Evolutionary conservation across 2,113 vertebrate genomes (phyloP), one percentile per base, ranked within the genome.

Genomic region (Rhadina sibilatrix): DNA sequence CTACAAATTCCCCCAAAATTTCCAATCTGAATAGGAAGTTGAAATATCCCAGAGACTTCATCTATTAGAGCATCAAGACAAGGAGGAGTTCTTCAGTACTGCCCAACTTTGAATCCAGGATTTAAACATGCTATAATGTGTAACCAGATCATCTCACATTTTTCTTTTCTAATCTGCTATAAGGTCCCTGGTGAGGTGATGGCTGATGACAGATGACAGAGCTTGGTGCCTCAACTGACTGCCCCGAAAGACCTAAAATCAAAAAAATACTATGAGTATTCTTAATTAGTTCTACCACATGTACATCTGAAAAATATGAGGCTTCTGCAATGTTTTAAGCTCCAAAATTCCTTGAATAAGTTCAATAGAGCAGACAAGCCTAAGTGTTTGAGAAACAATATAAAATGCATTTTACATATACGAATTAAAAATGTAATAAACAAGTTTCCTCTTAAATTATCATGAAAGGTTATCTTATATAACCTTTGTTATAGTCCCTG

Each of bases 171-270:
- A 97, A 97, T 86, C 89, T 65, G 94, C 90, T 97, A 47, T 65
- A 87, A 97, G 95, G 97, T 98, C 97, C 97, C 97, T 50, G 83
- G 94, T 96, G 97, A 98, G 97, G 97, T 94, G 96, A 98, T 90
- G 95, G 97, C 92, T 97, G 97, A 98, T 96, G 97, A 97, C 96
- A 98, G 97, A 98, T 96, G 96, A 96, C 90, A 97, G 95, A 95
- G 80, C 97, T 95, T 95, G 85, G 84, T 97, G 90, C 97, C 87
- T 97, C 96, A 97, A 97, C 72, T 94, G 95, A 97, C 88, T 97
- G 96, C 90, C 97, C 87, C 50, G 80, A 97, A 96, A 97, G 95
- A 93, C 87, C 44, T 87, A 46, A 97, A 95, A 96, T 95, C 14
- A 96, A 93, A 95, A 96, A 90, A 83, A 65, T 53, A 71, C 31